Evolutionary conservation across 2,113 vertebrate species (phyloP), one percentile per base, ranked within the genome.

Genomic region (Eurypyga helias): DNA sequence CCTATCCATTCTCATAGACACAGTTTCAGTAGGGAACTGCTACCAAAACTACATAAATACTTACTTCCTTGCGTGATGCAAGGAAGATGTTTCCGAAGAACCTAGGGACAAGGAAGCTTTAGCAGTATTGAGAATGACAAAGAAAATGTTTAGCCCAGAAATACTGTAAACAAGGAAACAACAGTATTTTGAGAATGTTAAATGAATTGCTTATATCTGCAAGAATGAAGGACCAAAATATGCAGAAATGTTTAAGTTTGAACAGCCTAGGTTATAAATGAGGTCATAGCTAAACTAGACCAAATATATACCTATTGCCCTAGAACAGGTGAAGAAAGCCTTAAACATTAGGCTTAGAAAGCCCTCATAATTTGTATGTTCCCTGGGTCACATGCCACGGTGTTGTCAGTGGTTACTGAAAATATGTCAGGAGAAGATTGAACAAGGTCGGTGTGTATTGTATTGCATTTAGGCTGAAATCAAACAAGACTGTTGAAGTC

Each of bases 251-350:
- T 29, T 67, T 48, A 66, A 79, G 26, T 10, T 38, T 61, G 8
- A 51, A 28, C 10, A 73, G 19, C 8, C 8, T 16, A 19, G 19
- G 33, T n/a, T 72, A 49, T 26, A 66, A 60, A 67, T 20, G 6
- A 78, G 12, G n/a, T 21, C 17, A 21, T 9, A 41, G 21, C 0
- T 76, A 41, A 86, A n/a, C 4, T n/a, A 33, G 83, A 91, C 18
- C 3, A 6, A 7, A 46, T 3, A 13, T 49, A 12, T 21, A 36
- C 5, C 55, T 67, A 4, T 41, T 49, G 20, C 15, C 5, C 25
- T 1, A 0, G 21, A 10, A 13, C 1, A 38, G 17, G 4, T n/a
- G 20, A 67, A 49, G 23, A 57, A 4, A 82, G 1, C 2, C 8
- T 88, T 72, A 88, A 23, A 48, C 6, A 11, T 62, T 54, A 90